Base-by-base conservation (phyloP, 2,113 vertebrate species). In the Ceyx melanurus region DNA sequence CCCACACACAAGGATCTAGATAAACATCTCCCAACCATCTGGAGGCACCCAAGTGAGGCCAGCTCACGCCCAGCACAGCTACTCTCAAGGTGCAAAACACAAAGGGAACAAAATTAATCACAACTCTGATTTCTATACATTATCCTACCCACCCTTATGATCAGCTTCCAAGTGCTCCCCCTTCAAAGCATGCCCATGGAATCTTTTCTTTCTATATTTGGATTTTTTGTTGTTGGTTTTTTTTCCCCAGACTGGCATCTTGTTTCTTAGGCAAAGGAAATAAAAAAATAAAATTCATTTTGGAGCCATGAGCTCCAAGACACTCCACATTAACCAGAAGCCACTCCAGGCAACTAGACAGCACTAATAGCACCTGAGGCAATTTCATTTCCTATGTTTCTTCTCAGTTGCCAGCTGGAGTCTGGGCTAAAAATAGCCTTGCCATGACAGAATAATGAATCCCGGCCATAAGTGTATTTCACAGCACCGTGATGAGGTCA, bases 381-480 rank as follows among this genome's bases (percentile, higher is more conserved):
- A 92, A 67, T 74, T 91, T 94, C 74, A 86, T 96, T 75, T 79
- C 87, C 79, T 75, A 87, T 83, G 84, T 79, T 92, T 92, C 68
- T 83, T 94, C 67, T 80, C 60, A 90, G 67, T 92, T 91, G 43
- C 82, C 92, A 95, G 79, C 88, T 94, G 93, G 89, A 89, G 80
- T 60, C 92, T 78, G 64, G 58, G 37, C 93, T 95, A 95, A 95
- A 96, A 95, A 90, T 82, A 95, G 45, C 80, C 29, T 58, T 86
- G 64, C 60, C 61, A 42, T 95, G 91, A 90, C 95, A 96, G 86
- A 90, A 86, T 81, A 92, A 96, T 67, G 88, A 96, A 95, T 93
- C 86, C 92, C 70, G 71, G 65, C 2, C 13, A 95, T 90, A 94
- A 96, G 76, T 40, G 56, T 64, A 75, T 60, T 92, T 54, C 4